Percentiles rank a stretch among this genome's conserved stretches.
These are phyloP conservation scores for Aelia acuminata DNA, from an alignment of 2,888 invertebrate genomes.

Conservation along the genomic window DNA sequence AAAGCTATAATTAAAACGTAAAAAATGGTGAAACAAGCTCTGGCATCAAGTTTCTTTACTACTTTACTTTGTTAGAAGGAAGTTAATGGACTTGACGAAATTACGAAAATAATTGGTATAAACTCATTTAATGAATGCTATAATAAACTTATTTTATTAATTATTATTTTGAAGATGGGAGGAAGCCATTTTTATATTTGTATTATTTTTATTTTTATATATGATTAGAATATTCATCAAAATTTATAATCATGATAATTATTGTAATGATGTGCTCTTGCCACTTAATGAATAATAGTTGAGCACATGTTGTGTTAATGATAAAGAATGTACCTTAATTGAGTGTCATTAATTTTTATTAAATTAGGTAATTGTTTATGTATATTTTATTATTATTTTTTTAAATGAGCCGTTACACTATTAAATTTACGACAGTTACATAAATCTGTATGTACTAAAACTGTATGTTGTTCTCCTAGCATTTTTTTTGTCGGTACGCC, in stretches of 20 bases:
- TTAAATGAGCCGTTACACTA: background rate
- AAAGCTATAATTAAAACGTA: conserved; percentile 42
- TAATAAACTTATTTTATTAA: background rate
- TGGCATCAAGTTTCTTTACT: conserved; percentile 36
- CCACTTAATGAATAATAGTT: no score
- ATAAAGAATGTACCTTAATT: background rate
- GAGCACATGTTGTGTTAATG: no score
- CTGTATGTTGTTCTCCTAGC: no score
- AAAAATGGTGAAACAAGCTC: conserved; percentile 38
- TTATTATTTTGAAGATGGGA: background rate
- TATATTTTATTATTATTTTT: background rate
- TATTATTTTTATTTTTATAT: background rate
- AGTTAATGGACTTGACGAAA: conserved; percentile 41
- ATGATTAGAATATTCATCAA: background rate
- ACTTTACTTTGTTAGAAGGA: conserved; percentile 17
- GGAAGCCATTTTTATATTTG: background rate
- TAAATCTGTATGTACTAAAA: no score
- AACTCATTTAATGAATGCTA: conserved; percentile 38
- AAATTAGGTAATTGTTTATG: background rate
- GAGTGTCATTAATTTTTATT: background rate
- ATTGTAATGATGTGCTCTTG: background rate
- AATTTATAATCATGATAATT: background rate
- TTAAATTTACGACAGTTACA: no score
- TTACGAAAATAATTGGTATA: conserved; percentile 46
- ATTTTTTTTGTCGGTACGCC: no score